Evolutionary conservation across 2,113 vertebrate genomes (phyloP), one percentile per base, ranked within the genome.

Genomic region (Bungarus multicinctus): DNA sequence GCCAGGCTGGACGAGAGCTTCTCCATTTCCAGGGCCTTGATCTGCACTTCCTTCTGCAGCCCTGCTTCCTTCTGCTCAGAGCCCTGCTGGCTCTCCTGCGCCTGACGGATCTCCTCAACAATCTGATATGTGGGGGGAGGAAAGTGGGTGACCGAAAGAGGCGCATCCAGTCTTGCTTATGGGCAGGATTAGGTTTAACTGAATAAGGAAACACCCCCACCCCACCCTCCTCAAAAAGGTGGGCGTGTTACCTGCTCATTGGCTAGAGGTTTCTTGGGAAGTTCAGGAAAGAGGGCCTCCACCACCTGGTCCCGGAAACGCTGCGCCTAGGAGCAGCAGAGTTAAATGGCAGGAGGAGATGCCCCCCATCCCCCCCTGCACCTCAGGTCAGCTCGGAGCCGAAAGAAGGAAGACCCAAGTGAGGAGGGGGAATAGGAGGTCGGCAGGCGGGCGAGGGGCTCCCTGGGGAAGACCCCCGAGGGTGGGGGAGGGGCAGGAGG

Each of bases 161-260:
- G n/a, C 1, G 8, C 5, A 34, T 30, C 45, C 0, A 9, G 1
- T 25, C 39, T 4, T 54, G 0, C 5, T 55, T 1, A 55, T 18
- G 4, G 2, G 47, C 39, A 39, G 16, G 55, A 9, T 39, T 23
- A 11, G 34, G 12, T 34, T n/a, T 50, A 30, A 1, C 69, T 85
- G 7, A 34, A 39, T 2, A 34, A 34, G 69, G 69, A 8, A 3
- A 25, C 1, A 30, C 3, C 23, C 27, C 58, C 27, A 1, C 0
- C 58, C 27, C 0, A 2, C 12, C 43, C 69, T 27, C 10, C 10
- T 0, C 11, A 7, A 50, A 22, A 34, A 55, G 4, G 0, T 0
- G 25, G 18, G 8, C 0, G 12, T 11, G 95, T 30, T 60, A 98
- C 98, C 98, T 98, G 96, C 57, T 98, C 96, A 90, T 98, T 94